Conservation (phyloP, 2,888 invertebrate genomes). For the Galerucella nymphaeae region DNA sequence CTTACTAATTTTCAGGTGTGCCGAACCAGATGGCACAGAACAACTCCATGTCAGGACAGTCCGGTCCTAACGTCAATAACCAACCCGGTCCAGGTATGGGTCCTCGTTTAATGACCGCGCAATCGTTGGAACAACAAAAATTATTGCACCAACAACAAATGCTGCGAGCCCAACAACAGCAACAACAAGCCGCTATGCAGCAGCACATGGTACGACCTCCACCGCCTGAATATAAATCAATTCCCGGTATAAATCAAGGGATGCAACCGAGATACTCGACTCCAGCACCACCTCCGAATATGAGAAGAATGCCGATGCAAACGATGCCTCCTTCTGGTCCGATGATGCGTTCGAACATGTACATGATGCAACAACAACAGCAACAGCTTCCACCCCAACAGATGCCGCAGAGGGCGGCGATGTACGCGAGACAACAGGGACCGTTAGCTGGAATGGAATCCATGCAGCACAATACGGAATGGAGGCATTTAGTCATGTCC, state of each 20-base stretch:
- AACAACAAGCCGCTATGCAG: constrained; percentile 61
- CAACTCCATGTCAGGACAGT: constrained; percentile 49
- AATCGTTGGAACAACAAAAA: constrained; percentile 62
- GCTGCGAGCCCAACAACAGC: constrained; percentile 69
- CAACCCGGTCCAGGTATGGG: constrained; percentile 43
- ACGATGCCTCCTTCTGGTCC: constrained; percentile 79
- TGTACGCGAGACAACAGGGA: constrained; percentile 68
- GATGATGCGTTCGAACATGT: constrained; percentile 75
- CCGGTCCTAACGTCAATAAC: constrained; percentile 36
- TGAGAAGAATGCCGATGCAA: constrained; percentile 76
- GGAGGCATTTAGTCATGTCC: constrained; percentile 75
- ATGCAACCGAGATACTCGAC: constrained; percentile 63
- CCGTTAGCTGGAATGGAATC: constrained; percentile 66
- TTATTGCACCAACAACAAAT: constrained; percentile 68
- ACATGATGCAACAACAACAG: constrained; percentile 70
- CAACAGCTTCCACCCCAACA: constrained; percentile 57
- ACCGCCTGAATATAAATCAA: constrained; percentile 86
- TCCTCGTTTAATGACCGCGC: constrained; percentile 53
- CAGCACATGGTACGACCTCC: constrained; percentile 73
- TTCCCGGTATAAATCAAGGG: constrained; percentile 67
- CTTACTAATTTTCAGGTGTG: constrained; percentile 42
- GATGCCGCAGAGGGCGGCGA: constrained; percentile 59
- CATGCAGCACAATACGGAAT: constrained; percentile 68
- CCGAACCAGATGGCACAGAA: constrained; percentile 46
- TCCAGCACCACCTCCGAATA: constrained; percentile 67